These are phyloP conservation scores for Drosophila burlai DNA, from an alignment of 1,140 invertebrate species.

Conservation along the genomic window DNA sequence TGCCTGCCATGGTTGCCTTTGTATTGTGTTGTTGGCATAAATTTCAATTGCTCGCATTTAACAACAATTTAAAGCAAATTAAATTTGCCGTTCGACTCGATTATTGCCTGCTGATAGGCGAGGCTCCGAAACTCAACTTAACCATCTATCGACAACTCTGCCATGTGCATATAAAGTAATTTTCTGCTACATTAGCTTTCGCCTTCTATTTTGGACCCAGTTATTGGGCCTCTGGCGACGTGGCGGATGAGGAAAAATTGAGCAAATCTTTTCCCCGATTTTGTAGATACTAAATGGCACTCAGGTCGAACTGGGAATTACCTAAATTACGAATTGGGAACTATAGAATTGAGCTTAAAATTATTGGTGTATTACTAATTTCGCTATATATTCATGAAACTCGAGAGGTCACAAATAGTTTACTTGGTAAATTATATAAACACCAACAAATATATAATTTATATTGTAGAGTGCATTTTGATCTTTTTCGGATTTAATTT, in stretches of 20 bases:
- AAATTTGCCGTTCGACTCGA: conserved; percentile 67
- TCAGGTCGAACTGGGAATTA: conserved; percentile 35
- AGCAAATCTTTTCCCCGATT: conserved; percentile 24
- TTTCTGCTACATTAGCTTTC: conserved; percentile 79
- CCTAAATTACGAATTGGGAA: conserved; percentile 3
- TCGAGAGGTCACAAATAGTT: neutral
- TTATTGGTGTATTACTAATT: neutral
- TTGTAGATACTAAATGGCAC: neutral
- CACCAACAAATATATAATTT: neutral
- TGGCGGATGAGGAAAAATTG: conserved; percentile 32
- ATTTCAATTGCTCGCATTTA: conserved; percentile 83
- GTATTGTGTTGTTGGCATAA: conserved; percentile 68
- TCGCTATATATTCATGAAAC: too few relatives aligned
- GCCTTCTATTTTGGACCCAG: conserved; percentile 45
- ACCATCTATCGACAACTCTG: conserved; percentile 72
- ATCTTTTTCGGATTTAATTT: neutral
- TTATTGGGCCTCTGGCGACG: conserved; percentile 1
- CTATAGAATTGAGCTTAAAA: neutral
- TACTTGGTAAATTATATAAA: neutral
- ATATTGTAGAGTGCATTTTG: neutral
- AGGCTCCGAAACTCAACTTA: conserved; percentile 33
- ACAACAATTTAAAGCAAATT: conserved; percentile 82
- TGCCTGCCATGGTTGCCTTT: conserved; percentile 39
- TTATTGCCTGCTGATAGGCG: conserved; percentile 78
- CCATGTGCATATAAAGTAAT: conserved; percentile 82